Evolutionary conservation across 2,113 vertebrate species (phyloP).

Genomic region (Ia io): DNA sequence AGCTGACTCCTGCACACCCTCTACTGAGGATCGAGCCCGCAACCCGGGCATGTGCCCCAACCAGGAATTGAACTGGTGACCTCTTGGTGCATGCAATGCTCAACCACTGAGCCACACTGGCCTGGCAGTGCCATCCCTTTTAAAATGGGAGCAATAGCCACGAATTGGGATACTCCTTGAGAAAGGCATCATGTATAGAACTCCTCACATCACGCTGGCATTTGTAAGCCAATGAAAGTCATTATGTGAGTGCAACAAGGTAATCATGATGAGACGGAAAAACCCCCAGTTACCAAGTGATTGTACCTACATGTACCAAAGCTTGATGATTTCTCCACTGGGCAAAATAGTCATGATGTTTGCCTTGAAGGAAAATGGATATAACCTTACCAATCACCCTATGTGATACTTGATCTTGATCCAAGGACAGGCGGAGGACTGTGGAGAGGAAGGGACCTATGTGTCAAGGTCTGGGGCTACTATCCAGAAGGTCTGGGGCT

Average conservation of each 20-base stretch:
- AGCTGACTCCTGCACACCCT: no score
- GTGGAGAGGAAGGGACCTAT: not conserved
- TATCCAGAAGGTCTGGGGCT: not conserved
- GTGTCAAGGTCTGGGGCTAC: not conserved
- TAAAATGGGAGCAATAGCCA: not conserved
- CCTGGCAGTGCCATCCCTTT: not conserved
- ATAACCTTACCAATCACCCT: not conserved
- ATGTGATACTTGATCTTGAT: not conserved
- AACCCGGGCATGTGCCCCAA: no score
- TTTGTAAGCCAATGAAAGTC: not conserved
- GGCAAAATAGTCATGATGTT: not conserved
- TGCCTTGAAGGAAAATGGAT: not conserved
- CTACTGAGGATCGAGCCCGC: no score
- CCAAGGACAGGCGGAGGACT: not conserved
- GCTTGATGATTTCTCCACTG: not conserved
- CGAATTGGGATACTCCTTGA: rapidly evolving
- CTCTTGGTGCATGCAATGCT: no score
- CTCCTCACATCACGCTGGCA: not conserved
- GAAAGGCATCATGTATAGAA: not conserved
- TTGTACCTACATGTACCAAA: not conserved
- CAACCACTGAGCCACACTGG: no score
- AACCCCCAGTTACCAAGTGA: not conserved
- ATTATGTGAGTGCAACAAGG: not conserved
- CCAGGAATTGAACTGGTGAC: no score
- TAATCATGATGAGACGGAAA: not conserved